Percentiles rank a stretch among this genome's conserved stretches.
Evolutionary conservation across 2,113 vertebrate genomes (phyloP).

Genomic region (Oreochromis spilurus): DNA sequence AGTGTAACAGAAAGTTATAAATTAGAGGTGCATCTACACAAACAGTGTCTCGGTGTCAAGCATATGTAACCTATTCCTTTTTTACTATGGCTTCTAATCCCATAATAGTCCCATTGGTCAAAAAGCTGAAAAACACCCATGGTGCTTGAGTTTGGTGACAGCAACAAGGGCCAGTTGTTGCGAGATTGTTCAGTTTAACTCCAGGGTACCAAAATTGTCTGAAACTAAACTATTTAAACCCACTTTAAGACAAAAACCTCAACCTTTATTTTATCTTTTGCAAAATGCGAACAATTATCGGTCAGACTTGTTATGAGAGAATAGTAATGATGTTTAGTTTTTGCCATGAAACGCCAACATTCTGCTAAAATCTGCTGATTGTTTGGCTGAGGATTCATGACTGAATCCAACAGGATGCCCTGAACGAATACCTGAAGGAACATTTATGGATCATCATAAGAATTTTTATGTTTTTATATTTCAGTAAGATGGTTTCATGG

Average conservation of each 20-base stretch:
- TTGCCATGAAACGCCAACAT: background rate
- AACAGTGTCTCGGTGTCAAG: background rate
- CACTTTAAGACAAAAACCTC: background rate
- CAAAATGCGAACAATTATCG: background rate
- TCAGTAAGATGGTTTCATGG: background rate
- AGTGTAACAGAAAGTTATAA: background rate
- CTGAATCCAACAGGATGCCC: background rate
- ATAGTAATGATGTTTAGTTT: background rate
- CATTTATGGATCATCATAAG: background rate
- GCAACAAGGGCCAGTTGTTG: background rate
- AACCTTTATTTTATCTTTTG: background rate
- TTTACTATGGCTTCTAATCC: background rate
- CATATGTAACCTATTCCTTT: background rate
- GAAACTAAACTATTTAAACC: background rate
- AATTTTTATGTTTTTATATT: background rate
- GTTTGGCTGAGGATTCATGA: background rate
- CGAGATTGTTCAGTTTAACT: background rate
- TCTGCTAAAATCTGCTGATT: background rate
- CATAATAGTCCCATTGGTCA: background rate
- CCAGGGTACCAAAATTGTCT: background rate
- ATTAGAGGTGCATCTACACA: background rate
- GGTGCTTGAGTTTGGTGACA: background rate
- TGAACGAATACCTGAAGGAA: background rate
- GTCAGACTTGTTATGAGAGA: background rate
- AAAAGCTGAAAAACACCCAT: background rate